Evolutionary conservation across 2,888 invertebrate genomes (phyloP).

Genomic region (Muschampia plurimacula): DNA sequence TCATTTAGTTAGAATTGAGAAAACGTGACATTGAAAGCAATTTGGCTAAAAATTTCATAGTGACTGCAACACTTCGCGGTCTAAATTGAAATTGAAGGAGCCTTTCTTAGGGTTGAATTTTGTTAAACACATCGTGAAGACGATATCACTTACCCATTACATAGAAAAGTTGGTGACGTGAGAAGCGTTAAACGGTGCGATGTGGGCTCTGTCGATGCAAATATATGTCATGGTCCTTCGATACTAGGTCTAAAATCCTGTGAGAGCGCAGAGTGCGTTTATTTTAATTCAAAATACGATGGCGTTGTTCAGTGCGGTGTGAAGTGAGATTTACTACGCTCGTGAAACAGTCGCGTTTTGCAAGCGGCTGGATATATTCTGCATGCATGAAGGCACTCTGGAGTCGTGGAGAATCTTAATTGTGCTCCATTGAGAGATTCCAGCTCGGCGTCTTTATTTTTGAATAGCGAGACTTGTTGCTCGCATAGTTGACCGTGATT

Average conservation of each 20-base stretch:
- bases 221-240: constrained; percentile 57
- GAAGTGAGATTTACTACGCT: constrained; percentile 72
- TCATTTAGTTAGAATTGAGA: constrained; percentile 61
- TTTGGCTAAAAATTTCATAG: constrained; percentile 54
- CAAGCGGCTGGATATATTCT: constrained; percentile 56
- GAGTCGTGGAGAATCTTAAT: constrained; percentile 78
- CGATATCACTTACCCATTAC: constrained; percentile 61
- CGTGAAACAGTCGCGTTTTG: constrained; percentile 70
- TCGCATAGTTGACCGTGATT: constrained; percentile 60
- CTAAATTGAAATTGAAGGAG: constrained; percentile 51
- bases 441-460: constrained; percentile 72
- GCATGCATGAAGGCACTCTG: constrained; percentile 66
- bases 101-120: constrained; percentile 56
- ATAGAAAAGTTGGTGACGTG: constrained; percentile 66
- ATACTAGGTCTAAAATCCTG: constrained; percentile 62
- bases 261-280: constrained; percentile 51
- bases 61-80: constrained; percentile 15
- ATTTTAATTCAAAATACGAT: constrained; percentile 68
- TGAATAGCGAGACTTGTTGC: constrained; percentile 74
- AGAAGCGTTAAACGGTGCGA: constrained; percentile 65
- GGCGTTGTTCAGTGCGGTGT: constrained; percentile 61
- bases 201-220: constrained; percentile 55
- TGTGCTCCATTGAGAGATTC: constrained; percentile 79
- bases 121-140: constrained; percentile 47
- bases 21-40: constrained; percentile 69